These are phyloP conservation scores for Cephus runcator DNA, from an alignment of 2,888 invertebrate species.

Conservation along the genomic window DNA sequence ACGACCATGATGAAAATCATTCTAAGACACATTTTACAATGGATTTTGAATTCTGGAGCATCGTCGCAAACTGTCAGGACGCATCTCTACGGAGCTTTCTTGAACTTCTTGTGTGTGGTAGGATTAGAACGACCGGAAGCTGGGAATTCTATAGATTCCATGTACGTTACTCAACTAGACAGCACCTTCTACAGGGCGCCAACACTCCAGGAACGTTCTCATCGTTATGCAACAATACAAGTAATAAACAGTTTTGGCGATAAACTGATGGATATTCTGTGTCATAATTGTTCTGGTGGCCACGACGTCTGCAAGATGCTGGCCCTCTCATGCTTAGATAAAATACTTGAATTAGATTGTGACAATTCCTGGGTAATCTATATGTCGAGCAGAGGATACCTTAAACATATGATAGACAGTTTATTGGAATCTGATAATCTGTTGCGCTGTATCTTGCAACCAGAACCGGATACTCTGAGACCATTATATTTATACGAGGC, in stretches of 20 bases:
- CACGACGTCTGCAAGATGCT: slow-evolving; percentile 92
- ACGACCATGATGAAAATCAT: slow-evolving; percentile 77
- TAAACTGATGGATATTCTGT: slow-evolving; percentile 81
- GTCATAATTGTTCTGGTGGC: slow-evolving; percentile 88
- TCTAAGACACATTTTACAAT: slow-evolving; percentile 80
- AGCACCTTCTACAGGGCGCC: slow-evolving; percentile 64
- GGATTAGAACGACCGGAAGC: slow-evolving; percentile 67
- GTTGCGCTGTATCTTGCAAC: slow-evolving; percentile 74
- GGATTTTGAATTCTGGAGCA: slow-evolving; percentile 84
- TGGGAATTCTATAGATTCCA: slow-evolving; percentile 64
- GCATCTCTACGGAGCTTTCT: slow-evolving; percentile 85
- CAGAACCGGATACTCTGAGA: slow-evolving; percentile 75
- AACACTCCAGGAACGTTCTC: slow-evolving; percentile 56
- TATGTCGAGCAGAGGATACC: slow-evolving; percentile 75
- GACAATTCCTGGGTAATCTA: slow-evolving; percentile 75
- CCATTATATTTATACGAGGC: slow-evolving; percentile 89
- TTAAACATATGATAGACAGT: slow-evolving; percentile 86
- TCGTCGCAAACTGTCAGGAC: slow-evolving; percentile 86
- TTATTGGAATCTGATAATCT: slow-evolving; percentile 80
- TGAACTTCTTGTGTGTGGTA: slow-evolving; percentile 83
- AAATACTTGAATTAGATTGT: slow-evolving; percentile 80
- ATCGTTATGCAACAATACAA: slow-evolving; percentile 68
- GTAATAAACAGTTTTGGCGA: slow-evolving; percentile 82
- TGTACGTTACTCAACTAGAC: slow-evolving; percentile 76
- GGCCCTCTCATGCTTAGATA: slow-evolving; percentile 84